phyloP scores from a whole-genome alignment of 2,113 vertebrate genomes.

The Camelus dromedarius region DNA sequence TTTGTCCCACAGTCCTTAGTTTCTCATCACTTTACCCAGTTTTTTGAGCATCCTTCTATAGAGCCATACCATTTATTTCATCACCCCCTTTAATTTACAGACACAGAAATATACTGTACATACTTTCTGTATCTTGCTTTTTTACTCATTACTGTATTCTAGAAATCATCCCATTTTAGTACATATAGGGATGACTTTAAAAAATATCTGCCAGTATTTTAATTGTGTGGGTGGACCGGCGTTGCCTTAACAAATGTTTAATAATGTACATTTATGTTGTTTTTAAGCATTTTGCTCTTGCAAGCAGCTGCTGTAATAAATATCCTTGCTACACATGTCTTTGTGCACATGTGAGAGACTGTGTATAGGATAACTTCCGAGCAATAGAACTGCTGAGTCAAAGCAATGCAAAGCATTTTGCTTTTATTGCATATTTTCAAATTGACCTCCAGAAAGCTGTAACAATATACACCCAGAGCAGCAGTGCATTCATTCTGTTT shows the following conservation, averaged over 20 bases:
- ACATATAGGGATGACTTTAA: not conserved
- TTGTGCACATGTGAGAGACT: not conserved
- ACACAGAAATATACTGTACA: not conserved
- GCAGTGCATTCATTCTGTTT: not conserved
- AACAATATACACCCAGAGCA: not conserved
- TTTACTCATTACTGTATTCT: not conserved
- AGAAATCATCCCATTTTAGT: not conserved
- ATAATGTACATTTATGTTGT: not conserved
- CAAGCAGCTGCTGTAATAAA: not conserved
- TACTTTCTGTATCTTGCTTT: not conserved
- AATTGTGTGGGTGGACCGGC: not conserved
- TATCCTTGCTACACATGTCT: not conserved
- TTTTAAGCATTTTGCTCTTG: not conserved
- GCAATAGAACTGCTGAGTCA: not conserved
- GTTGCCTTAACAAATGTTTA: not conserved
- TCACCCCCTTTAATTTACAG: not conserved
- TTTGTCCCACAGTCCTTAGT: no score
- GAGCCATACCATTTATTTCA: accelerated
- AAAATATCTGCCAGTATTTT: not conserved
- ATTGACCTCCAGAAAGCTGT: not conserved
- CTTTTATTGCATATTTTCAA: not conserved
- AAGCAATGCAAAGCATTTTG: not conserved
- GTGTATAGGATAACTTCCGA: not conserved
- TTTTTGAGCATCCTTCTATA: not conserved
- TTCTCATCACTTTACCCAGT: not conserved